phyloP scores from a whole-genome alignment of 1,140 invertebrate species.

The Lasioglossum baleicum region DNA sequence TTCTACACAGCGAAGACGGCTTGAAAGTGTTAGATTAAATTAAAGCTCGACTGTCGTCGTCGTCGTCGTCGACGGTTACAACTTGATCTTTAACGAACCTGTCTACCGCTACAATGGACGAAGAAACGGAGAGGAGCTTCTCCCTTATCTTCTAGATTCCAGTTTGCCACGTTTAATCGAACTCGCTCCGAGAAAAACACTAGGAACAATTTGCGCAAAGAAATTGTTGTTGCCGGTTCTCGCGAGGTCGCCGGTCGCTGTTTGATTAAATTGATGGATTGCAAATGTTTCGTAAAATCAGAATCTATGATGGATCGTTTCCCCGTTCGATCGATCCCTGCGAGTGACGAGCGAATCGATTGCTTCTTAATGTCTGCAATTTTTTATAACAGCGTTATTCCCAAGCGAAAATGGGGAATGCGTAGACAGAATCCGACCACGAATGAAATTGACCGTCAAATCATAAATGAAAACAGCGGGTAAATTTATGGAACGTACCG shows the following conservation, averaged over 20 bases:
- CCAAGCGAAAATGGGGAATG: no score
- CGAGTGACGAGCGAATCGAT: no score
- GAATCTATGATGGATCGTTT: no score
- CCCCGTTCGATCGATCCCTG: no score
- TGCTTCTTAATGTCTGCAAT: neutral
- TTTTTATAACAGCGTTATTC: no score
- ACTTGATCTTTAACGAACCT: conserved; percentile 35
- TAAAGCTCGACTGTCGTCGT: conserved; percentile 19
- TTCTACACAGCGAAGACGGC: neutral
- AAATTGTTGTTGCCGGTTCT: neutral
- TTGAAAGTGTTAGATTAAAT: conserved; percentile 39
- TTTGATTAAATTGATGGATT: neutral
- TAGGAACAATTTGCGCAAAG: neutral
- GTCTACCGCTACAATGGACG: neutral
- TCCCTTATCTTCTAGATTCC: no score
- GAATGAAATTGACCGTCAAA: no score
- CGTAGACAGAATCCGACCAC: no score
- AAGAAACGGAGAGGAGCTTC: neutral
- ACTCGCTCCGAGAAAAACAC: neutral
- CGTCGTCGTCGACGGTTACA: neutral
- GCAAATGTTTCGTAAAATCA: no score
- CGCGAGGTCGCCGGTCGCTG: no score
- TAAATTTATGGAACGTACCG: no score
- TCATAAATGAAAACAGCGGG: no score
- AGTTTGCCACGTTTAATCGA: neutral